Conservation (phyloP, 2,888 invertebrate species). For the Hypomecis atomaria region DNA sequence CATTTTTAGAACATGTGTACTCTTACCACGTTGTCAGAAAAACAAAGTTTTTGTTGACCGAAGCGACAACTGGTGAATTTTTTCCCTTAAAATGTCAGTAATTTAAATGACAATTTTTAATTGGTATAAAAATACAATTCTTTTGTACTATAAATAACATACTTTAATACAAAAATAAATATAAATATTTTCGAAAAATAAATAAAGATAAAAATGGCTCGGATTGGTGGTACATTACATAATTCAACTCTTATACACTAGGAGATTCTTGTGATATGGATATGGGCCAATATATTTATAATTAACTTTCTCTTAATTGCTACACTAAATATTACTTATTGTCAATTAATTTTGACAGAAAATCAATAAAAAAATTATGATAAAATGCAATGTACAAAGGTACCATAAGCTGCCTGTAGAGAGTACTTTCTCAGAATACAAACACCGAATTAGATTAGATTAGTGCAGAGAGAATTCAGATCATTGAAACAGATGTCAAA, state of each 20-base stretch:
- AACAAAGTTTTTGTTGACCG: too few relatives aligned
- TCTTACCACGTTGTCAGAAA: too few relatives aligned
- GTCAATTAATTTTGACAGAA: slow-evolving; percentile 60
- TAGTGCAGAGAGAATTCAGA: not conserved
- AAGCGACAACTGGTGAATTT: too few relatives aligned
- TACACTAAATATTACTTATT: slow-evolving; percentile 58
- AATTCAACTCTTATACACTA: slow-evolving; percentile 43
- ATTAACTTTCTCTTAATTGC: slow-evolving; percentile 42
- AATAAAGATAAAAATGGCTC: slow-evolving; percentile 71
- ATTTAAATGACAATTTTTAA: not conserved
- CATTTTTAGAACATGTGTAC: too few relatives aligned
- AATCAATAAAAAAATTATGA: slow-evolving; percentile 38
- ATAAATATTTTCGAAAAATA: slow-evolving; percentile 35
- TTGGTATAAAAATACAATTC: slow-evolving; percentile 14
- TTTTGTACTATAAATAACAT: slow-evolving; percentile 41
- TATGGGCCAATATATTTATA: slow-evolving; percentile 40
- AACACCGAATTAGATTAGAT: not conserved
- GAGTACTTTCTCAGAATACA: not conserved
- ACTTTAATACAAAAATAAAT: slow-evolving; percentile 35
- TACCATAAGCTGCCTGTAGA: not conserved
- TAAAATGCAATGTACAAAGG: not conserved
- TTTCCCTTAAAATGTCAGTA: too few relatives aligned
- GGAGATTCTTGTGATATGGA: slow-evolving; percentile 60
- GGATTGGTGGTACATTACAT: slow-evolving; percentile 67
- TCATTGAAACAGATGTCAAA: slow-evolving; percentile 20